Base-by-base conservation (phyloP, 2,888 invertebrate species). In the Hydraecia micacea region DNA sequence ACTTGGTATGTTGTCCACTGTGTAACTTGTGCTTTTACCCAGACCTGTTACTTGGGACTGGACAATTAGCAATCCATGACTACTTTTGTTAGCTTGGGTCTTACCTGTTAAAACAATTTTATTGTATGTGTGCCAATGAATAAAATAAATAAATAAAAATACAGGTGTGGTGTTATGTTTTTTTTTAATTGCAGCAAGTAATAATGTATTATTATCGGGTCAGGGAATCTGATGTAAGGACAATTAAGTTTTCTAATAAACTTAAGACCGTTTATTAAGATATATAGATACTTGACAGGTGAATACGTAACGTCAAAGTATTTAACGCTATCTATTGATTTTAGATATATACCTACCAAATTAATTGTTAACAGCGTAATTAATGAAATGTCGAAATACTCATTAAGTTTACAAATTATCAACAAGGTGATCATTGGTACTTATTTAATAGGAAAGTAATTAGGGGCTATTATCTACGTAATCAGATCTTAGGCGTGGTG, bases 341-440 rank as follows among this genome's bases (percentile, higher is more conserved):
- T 55, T 18, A 83, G 52, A 73, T 83, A n/a, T n/a, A n/a, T n/a
- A 84, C 1, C 8, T 77, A 82, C 6, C 7, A 46, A 78, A 73
- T 28, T 78, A 78, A 72, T 55, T 46, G 13, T 72, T 62, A 63
- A 55, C 18, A 25, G 28, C 21, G 28, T 42, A 46, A 60, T 69
- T 66, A 52, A 32, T 46, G 6, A 73, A 82, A 79, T 82, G 73
- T 79, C 69, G 39, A 70, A 69, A 60, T 60, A 66, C 52, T 81
- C 28, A 84, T 81, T 81, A 84, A n/a, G 25, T 46, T 76, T 21
- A 62, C 39, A n/a, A 32, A 32, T 39, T 73, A 83, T 83, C 81
- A 15, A 60, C 28, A 15, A 21, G 55, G 15, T 55, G 55, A 79
- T 73, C 79, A 80, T 21, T 55, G 42, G 8, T 46, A 63, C 52